Percentiles rank a stretch among this genome's conserved stretches.
These are phyloP conservation scores for Hafferia zeledoni DNA, from an alignment of 2,797 vertebrate species.

Conservation along the genomic window DNA sequence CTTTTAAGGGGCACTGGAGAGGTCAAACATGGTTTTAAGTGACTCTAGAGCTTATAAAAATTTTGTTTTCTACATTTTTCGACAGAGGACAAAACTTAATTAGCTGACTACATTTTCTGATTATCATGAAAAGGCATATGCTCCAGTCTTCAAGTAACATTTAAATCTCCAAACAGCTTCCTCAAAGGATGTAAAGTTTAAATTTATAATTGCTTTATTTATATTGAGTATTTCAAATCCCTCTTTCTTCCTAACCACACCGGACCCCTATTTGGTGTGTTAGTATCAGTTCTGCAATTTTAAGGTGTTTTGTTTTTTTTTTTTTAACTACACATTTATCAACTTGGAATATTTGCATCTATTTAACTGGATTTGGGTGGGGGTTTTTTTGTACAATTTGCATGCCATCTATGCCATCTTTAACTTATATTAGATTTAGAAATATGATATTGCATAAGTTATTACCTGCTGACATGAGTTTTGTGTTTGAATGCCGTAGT, in stretches of 20 bases:
- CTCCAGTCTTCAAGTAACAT: not conserved
- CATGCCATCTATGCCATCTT: not conserved
- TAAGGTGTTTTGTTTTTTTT: not conserved
- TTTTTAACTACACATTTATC: not conserved
- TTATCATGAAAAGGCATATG: not conserved
- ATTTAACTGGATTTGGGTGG: not conserved
- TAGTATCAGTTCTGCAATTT: not conserved
- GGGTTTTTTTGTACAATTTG: not conserved
- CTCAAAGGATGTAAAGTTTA: not conserved
- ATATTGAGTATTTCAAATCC: not conserved
- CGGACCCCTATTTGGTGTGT: not conserved
- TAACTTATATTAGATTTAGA: not conserved
- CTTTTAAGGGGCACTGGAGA: not conserved
- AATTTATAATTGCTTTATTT: not conserved
- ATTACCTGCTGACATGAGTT: not conserved
- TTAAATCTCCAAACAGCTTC: not conserved
- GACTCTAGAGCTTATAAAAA: not conserved
- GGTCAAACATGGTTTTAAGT: not conserved
- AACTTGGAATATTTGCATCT: not conserved
- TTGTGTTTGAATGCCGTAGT: not conserved
- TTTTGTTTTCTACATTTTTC: not conserved
- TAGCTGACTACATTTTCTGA: not conserved
- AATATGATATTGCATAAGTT: not conserved
- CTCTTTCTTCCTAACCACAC: not conserved
- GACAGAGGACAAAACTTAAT: not conserved